A percentile compares a stretch with the other conserved stretches of the same genome.
Evolutionary conservation across 2,888 invertebrate species (phyloP).

Genomic region (Eristalinus sepulchralis): DNA sequence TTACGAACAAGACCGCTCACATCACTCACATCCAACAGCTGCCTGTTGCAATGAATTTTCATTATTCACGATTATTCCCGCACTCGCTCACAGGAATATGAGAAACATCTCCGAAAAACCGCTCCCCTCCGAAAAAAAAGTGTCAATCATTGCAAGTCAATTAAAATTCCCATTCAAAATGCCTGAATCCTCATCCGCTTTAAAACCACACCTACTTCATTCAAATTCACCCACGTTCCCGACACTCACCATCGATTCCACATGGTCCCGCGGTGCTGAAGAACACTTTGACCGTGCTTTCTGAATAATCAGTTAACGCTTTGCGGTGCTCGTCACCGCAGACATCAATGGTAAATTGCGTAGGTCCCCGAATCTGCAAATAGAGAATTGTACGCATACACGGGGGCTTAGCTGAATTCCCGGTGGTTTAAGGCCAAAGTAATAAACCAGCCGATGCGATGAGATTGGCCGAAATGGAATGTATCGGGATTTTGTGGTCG

Average conservation of each 20-base stretch:
- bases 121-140: neutral
- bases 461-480: slow-evolving; percentile 40
- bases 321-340: slow-evolving; percentile 76
- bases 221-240: neutral
- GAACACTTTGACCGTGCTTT: slow-evolving; percentile 79
- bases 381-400: slow-evolving; percentile 25
- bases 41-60: too few species aligned
- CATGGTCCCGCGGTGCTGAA: slow-evolving; percentile 77
- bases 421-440: slow-evolving; percentile 53
- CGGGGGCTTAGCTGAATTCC: slow-evolving; percentile 25
- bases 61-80: neutral
- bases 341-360: slow-evolving; percentile 74
- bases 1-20: too few species aligned
- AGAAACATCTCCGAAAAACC: neutral
- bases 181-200: neutral
- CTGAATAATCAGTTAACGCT: slow-evolving; percentile 78
- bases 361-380: slow-evolving; percentile 56
- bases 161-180: slow-evolving; percentile 23
- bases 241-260: slow-evolving; percentile 77
- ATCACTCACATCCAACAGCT: neutral
- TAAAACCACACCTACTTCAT: neutral
- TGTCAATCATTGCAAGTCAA: slow-evolving; percentile 24
- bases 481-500: slow-evolving; percentile 59
- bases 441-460: slow-evolving; percentile 47
- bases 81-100: neutral